These are phyloP conservation scores for Mimas tiliae DNA, from an alignment of 2,888 invertebrate genomes.

Conservation along the genomic window DNA sequence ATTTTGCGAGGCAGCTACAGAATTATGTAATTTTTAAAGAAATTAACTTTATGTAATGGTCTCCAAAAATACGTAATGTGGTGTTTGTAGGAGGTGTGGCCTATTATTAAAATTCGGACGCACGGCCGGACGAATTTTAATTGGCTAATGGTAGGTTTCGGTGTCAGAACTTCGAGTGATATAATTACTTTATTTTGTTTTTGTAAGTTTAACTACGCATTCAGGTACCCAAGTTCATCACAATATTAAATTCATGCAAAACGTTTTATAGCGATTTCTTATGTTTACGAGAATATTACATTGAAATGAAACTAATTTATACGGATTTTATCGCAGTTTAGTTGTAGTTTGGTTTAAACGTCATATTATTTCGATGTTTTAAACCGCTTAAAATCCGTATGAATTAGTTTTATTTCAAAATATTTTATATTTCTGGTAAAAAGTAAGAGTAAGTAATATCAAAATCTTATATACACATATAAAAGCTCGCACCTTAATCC, in stretches of 20 bases:
- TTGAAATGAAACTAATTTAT: no score
- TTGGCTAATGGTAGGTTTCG: neutral
- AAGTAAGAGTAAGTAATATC: no score
- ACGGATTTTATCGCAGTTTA: no score
- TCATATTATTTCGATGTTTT: no score
- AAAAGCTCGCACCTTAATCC: no score
- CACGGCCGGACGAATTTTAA: constrained; percentile 12
- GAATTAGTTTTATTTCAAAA: no score
- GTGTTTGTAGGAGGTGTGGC: neutral
- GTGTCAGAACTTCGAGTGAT: constrained; percentile 6
- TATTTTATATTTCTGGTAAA: no score
- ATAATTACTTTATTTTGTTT: constrained; percentile 1
- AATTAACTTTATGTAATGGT: neutral
- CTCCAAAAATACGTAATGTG: neutral
- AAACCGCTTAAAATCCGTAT: no score
- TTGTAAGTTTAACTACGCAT: neutral
- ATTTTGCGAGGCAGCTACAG: neutral
- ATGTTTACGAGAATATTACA: no score
- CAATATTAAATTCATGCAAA: neutral
- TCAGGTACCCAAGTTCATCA: neutral
- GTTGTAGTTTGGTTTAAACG: no score
- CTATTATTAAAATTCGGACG: neutral
- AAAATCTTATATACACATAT: no score
- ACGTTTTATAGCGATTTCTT: no score
- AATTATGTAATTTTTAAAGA: neutral